Base-by-base conservation (phyloP, 2,888 invertebrate species). In the Temnothorax ravouxi region DNA sequence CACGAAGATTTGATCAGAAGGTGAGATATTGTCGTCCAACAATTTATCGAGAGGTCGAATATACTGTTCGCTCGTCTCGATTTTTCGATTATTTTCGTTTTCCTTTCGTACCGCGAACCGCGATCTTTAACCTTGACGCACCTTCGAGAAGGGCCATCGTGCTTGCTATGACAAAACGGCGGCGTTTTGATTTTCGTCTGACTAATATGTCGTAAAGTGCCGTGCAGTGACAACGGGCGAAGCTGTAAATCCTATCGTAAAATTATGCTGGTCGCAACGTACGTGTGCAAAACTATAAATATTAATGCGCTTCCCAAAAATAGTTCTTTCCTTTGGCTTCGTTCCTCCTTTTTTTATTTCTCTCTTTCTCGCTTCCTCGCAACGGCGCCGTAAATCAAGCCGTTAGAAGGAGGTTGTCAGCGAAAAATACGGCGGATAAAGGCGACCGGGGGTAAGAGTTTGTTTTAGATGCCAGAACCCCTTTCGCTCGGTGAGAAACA, bases 341-440 rank as follows among this genome's bases (percentile, higher is more conserved):
- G 80, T 87, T 87, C 83, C 86, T 86, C 83, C 83, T 83, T 84
- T 77, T 89, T 82, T 84, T 86, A 85, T 86, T 59, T 71, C 71
- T 82, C 85, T 87, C 88, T 84, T 88, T 88, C 89, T 86, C 86
- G 86, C 88, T 89, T 90, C 75, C 88, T 87, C 87, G 82, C 86
- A 86, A 89, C 88, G 91, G 90, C 88, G 92, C 89, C 92, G 93
- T 94, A 94, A 94, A 94, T 94, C 94, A 94, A 91, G 89, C 75
- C 74, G 87, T 90, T 91, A 92, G 93, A 92, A 93, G 94, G 93
- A 93, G 93, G 93, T 93, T 93, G 94, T 94, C 94, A 94, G 94
- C 93, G 93, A 94, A 93, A 94, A 93, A 93, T 94, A 93, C 92
- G 91, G 92, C 93, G 92, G 91, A 93, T 93, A 93, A 93, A 92